Conservation (phyloP, 92 coral and sea anemone species). For the Parazoanthus swiftii region DNA sequence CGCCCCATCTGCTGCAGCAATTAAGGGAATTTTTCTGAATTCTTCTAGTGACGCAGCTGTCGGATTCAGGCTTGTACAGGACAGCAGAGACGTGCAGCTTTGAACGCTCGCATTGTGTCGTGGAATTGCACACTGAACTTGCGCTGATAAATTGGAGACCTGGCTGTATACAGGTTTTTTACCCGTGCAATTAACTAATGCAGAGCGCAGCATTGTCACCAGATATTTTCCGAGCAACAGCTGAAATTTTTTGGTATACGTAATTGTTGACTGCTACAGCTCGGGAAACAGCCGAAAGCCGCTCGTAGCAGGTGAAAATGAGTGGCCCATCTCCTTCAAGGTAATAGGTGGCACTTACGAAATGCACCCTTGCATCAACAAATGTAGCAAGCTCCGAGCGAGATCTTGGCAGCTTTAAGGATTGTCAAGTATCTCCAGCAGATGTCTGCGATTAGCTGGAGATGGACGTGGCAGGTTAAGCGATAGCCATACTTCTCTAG, state of each 20-base stretch:
- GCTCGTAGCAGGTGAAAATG: constrained; percentile 54
- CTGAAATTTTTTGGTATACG: constrained; percentile 22
- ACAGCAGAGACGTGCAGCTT: constrained; percentile 32
- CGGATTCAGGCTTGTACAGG: constrained; percentile 26
- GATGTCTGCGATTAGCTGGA: constrained; percentile 52
- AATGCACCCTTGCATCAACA: constrained; percentile 59
- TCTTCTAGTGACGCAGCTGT: constrained; percentile 54
- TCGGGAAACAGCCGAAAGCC: constrained; percentile 52
- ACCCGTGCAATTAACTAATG: constrained; percentile 46
- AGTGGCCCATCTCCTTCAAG: constrained; percentile 56
- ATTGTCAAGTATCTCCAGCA: constrained; percentile 57
- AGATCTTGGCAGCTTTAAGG: constrained; percentile 45
- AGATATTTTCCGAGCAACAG: constrained; percentile 50
- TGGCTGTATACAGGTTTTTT: constrained; percentile 49
- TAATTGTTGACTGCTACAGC: constrained; percentile 50
- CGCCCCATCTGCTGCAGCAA: constrained; percentile 39
- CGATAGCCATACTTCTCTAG: constrained; percentile 58
- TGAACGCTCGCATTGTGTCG: constrained; percentile 50
- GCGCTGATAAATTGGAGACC: constrained; percentile 46
- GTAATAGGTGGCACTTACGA: constrained; percentile 53
- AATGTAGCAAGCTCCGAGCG: constrained; percentile 56
- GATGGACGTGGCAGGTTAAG: constrained; percentile 47
- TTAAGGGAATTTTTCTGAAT: constrained; percentile 45
- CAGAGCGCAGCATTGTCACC: constrained; percentile 49
- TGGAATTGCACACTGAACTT: constrained; percentile 42